Conservation (phyloP, 2,113 vertebrate genomes). For the Colossoma macropomum region DNA sequence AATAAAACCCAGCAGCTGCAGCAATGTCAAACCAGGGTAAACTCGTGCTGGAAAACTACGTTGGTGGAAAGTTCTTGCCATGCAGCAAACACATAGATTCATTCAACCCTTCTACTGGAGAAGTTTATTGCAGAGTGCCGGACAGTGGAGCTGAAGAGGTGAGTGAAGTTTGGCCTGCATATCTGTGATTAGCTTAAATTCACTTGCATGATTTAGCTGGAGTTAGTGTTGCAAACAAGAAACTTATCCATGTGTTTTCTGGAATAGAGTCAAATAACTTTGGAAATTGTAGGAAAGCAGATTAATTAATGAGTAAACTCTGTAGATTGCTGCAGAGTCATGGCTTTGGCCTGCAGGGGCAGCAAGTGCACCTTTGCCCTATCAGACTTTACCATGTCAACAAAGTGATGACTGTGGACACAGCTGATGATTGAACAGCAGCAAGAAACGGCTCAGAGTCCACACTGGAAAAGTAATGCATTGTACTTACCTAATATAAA, state of each 20-base stretch:
- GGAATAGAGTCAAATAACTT: too few relatives aligned
- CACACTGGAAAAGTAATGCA: neutral
- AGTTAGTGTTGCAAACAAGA: neutral
- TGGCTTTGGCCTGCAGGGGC: neutral
- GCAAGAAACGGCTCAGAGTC: constrained; percentile 2
- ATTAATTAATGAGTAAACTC: too few relatives aligned
- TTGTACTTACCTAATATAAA: neutral
- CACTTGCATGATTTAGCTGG: neutral
- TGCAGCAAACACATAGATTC: constrained; percentile 85
- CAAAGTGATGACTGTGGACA: constrained; percentile 62
- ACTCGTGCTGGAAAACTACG: constrained; percentile 90
- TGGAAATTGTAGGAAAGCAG: too few relatives aligned
- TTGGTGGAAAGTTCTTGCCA: constrained; percentile 88
- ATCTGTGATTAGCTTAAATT: neutral
- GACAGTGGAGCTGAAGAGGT: constrained; percentile 92
- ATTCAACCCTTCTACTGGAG: constrained; percentile 87
- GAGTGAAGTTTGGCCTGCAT: constrained; percentile 50
- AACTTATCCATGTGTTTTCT: too few relatives aligned
- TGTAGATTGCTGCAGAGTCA: neutral
- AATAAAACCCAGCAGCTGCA: neutral
- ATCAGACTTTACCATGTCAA: constrained; percentile 45
- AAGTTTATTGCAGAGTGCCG: constrained; percentile 90
- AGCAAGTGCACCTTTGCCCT: constrained; percentile 65
- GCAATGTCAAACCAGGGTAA: constrained; percentile 28
- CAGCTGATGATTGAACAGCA: constrained; percentile 62